These are phyloP conservation scores for Peromyscus californicus DNA, from an alignment of 2,113 vertebrate species.

Conservation along the genomic window DNA sequence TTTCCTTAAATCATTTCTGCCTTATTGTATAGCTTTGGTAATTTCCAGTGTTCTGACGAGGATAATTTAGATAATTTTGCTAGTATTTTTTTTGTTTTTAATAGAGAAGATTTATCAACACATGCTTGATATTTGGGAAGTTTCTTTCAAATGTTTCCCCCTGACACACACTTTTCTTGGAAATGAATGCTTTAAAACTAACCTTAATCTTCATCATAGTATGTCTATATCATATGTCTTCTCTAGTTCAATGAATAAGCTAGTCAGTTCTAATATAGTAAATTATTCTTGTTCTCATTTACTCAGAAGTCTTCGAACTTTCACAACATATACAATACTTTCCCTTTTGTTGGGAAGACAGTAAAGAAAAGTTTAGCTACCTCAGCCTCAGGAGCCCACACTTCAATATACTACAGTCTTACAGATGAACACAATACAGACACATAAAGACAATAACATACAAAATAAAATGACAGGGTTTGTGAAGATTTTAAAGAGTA, in stretches of 20 bases:
- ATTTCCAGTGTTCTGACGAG: background rate
- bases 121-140: background rate
- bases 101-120: background rate
- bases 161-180: background rate
- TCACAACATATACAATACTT: background rate
- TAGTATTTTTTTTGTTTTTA: background rate
- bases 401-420: background rate
- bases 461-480: background rate
- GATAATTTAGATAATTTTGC: background rate
- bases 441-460: background rate
- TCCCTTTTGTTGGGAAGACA: background rate
- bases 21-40: background rate
- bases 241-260: background rate
- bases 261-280: background rate
- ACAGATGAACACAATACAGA: background rate
- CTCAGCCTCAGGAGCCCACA: background rate
- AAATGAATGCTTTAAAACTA: conserved; percentile 11
- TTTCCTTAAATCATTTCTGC: background rate
- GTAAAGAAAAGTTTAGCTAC: conserved; percentile 5
- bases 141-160: background rate
- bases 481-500: background rate
- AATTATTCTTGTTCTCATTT: background rate
- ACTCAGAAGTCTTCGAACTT: background rate
- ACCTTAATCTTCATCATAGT: background rate
- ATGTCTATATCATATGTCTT: background rate